Conservation (phyloP, 2,113 vertebrate species). For the Xerus inauris region DNA sequence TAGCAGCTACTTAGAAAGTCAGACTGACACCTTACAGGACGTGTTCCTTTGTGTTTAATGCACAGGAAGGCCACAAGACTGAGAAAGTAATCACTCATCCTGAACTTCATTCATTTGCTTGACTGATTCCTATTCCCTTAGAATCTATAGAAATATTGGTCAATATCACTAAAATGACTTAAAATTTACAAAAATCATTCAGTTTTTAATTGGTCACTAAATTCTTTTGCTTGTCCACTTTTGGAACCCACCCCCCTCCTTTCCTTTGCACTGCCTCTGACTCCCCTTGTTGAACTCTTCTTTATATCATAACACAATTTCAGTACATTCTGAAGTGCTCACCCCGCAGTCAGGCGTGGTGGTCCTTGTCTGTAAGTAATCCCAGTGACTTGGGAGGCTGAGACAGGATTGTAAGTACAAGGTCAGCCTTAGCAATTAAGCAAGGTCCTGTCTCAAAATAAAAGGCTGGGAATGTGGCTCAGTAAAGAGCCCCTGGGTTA, state of each 20-base stretch:
- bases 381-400: too few relatives aligned
- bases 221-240: not conserved
- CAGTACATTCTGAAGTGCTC: not conserved
- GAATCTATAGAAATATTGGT: not conserved
- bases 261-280: not conserved
- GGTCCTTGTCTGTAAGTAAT: too few relatives aligned
- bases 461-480: too few relatives aligned
- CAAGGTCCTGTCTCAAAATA: too few relatives aligned
- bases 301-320: not conserved
- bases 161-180: not conserved
- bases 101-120: not conserved
- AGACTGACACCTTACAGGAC: not conserved
- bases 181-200: not conserved
- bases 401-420: too few relatives aligned
- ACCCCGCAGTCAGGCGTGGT: not conserved
- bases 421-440: too few relatives aligned
- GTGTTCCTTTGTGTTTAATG: not conserved
- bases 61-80: not conserved
- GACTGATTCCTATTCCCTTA: not conserved
- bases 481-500: too few relatives aligned
- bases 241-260: not conserved
- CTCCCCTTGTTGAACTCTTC: not conserved
- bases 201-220: not conserved
- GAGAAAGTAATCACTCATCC: not conserved
- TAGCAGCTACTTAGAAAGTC: not conserved